Evolutionary conservation across 2,113 vertebrate species (phyloP), one percentile per base, ranked within the genome.

Genomic region (Phrynosoma blainvillii): DNA sequence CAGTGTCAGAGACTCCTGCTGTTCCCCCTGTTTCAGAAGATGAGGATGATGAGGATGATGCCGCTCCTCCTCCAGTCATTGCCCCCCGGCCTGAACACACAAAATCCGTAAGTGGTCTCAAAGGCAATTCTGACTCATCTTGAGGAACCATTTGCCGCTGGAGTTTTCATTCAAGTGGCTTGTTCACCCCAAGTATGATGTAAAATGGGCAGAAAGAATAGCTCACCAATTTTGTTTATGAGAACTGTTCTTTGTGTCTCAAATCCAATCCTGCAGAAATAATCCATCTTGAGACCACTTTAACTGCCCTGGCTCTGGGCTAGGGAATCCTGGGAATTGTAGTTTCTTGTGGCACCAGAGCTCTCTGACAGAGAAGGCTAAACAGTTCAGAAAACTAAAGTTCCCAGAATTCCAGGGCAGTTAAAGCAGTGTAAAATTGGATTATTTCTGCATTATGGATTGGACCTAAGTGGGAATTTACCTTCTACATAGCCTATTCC

Each of bases 71-170:
- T 1, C 99, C 99, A 0, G 96, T 98, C 91, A 98, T 99, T 82
- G 98, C 98, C 56, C 99, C 99, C 0, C 97, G 98, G 23, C 99
- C 99, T 1, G 98, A 99, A 32, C 98, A 99, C 96, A 99, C 99
- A 56, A 99, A 99, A 97, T 99, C 99, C 40, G 99, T 99, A 94
- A 98, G 99, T 95, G 8, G 32, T 36, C 52, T 2, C 14, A 54
- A 40, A 65, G 14, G 65, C 8, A 40, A 11, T 23, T 42, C 20
- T 59, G n/a, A 1, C 1, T 32, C 2, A 4, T 56, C 30, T 10
- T 27, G 14, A 2, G 36, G 25, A 1, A 0, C 1, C 4, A 8
- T 30, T 2, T 2, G 79, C 13, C 1, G 0, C 62, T 59, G 30
- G 87, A 52, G 70, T 5, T 2, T 12, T 52, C 21, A 11, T 27